Conservation (phyloP, 2,888 invertebrate genomes). For the Gasteruption jaculator region DNA sequence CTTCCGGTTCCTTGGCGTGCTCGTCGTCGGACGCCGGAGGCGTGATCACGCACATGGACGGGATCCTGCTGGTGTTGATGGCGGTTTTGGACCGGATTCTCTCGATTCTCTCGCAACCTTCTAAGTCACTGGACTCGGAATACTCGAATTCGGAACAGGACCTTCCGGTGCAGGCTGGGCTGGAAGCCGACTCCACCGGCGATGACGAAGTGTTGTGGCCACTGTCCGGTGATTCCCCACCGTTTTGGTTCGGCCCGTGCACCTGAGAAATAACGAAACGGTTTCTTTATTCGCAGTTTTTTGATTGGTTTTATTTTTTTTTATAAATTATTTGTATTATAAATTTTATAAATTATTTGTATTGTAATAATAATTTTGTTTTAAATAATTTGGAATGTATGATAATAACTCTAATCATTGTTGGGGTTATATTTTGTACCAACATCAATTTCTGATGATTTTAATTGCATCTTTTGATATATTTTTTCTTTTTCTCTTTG, state of each 20-base stretch:
- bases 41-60: conserved; percentile 89
- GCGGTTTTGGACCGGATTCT: conserved; percentile 81
- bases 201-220: conserved; percentile 79
- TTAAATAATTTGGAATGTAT: no score
- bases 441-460: no score
- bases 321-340: no score
- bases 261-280: no score
- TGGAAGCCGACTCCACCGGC: conserved; percentile 71
- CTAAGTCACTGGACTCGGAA: conserved; percentile 82
- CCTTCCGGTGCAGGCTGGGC: conserved; percentile 65
- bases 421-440: no score
- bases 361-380: no score
- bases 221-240: conserved; percentile 75
- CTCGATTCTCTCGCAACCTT: conserved; percentile 83
- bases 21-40: conserved; percentile 86
- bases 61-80: conserved; percentile 82
- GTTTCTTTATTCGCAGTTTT: no score
- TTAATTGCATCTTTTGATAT: no score
- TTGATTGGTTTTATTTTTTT: no score
- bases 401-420: no score
- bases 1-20: conserved; percentile 54
- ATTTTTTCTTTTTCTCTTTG: no score
- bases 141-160: conserved; percentile 77
- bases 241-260: conserved; percentile 53
- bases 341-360: no score